phyloP scores from a whole-genome alignment of 2,888 invertebrate species.

The Shargacucullia verbasci region DNA sequence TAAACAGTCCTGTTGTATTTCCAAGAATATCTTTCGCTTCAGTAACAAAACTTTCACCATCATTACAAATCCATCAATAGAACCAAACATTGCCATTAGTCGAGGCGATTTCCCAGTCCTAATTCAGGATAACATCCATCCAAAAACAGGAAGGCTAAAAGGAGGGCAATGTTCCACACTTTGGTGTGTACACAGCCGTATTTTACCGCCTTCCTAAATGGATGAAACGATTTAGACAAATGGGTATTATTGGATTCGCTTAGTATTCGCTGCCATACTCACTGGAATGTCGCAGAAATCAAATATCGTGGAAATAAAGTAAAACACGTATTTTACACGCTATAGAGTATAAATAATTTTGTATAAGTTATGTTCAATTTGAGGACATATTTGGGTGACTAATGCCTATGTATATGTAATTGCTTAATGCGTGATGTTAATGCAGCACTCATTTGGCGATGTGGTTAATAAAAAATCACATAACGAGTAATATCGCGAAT shows the following conservation, averaged over 20 bases:
- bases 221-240: constrained; percentile 45
- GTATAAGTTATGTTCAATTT: constrained; percentile 1
- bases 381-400: neutral
- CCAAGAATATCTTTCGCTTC: too few relatives aligned
- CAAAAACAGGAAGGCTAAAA: constrained; percentile 31
- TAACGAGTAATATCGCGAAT: too few relatives aligned
- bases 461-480: too few relatives aligned
- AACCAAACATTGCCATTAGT: constrained; percentile 3
- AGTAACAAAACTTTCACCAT: neutral
- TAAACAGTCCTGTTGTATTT: too few relatives aligned
- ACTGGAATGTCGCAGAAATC: constrained; percentile 20
- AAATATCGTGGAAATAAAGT: constrained; percentile 27
- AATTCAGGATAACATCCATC: constrained; percentile 13
- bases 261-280: constrained; percentile 15
- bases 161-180: constrained; percentile 42
- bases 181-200: constrained; percentile 28
- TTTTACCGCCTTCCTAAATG: constrained; percentile 38
- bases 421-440: too few relatives aligned
- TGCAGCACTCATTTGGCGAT: too few relatives aligned
- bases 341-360: neutral
- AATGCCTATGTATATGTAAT: too few relatives aligned
- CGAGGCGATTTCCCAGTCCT: constrained; percentile 8
- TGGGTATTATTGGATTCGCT: constrained; percentile 43
- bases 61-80: constrained; percentile 1
- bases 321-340: constrained; percentile 18